A percentile compares a stretch with the other conserved stretches of the same genome.
These are phyloP conservation scores for Gyrodactylus salaris DNA, from an alignment of 1,140 invertebrate genomes.

Conservation along the genomic window DNA sequence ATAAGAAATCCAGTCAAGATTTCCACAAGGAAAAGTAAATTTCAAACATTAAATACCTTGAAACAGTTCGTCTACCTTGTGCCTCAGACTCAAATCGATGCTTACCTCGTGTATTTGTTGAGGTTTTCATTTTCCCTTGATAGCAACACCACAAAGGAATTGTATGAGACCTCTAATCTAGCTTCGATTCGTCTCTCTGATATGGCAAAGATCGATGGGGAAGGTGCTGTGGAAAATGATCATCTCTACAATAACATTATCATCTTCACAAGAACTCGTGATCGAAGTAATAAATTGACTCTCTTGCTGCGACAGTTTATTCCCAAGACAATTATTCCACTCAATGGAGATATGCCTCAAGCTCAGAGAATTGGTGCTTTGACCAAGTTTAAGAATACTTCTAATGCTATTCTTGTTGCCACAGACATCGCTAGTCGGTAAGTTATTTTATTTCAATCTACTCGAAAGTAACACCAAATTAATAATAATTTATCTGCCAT, in stretches of 20 bases:
- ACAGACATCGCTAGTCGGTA: slow-evolving; percentile 22
- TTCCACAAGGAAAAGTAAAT: slow-evolving; percentile 58
- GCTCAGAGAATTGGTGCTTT: slow-evolving; percentile 15
- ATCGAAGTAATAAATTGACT: slow-evolving; percentile 49
- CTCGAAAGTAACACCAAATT: too few species aligned
- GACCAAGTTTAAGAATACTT: slow-evolving; percentile 18
- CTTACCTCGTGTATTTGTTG: slow-evolving; percentile 70
- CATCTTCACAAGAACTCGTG: slow-evolving; percentile 77
- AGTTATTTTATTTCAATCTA: too few species aligned
- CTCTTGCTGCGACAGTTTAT: slow-evolving; percentile 39
- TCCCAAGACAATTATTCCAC: slow-evolving; percentile 38
- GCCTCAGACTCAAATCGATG: slow-evolving; percentile 62
- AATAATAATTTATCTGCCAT: too few species aligned
- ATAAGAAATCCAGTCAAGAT: slow-evolving; percentile 57
- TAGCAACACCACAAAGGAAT: neutral
- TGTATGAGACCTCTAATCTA: neutral
- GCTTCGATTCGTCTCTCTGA: neutral
- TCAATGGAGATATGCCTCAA: slow-evolving; percentile 56
- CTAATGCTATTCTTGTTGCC: slow-evolving; percentile 18
- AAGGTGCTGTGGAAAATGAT: neutral
- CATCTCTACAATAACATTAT: slow-evolving; percentile 35
- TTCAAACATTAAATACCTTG: slow-evolving; percentile 80
- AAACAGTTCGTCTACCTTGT: slow-evolving; percentile 80
- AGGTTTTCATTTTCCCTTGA: slow-evolving; percentile 31
- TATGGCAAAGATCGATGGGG: neutral